phyloP scores from a whole-genome alignment of 2,888 invertebrate species.

The Drosophila paracracens region DNA sequence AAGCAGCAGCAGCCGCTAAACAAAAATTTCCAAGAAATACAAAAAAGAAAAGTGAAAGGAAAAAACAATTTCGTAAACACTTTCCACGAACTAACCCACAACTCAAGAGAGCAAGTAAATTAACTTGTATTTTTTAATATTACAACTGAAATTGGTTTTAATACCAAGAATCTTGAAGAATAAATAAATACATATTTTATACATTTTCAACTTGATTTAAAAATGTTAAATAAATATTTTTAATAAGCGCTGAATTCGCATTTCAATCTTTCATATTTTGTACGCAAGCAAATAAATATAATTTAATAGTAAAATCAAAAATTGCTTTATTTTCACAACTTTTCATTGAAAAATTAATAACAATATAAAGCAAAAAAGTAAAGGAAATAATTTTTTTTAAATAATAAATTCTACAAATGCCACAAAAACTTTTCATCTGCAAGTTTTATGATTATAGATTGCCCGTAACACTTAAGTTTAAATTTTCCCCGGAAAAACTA shows the following conservation, averaged over 20 bases:
- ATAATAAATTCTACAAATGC: background rate
- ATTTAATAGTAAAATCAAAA: background rate
- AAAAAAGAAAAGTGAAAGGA: background rate
- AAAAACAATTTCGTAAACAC: background rate
- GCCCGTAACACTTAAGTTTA: rapidly evolving
- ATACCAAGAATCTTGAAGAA: background rate
- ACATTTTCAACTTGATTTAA: background rate
- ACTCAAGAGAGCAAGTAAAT: background rate
- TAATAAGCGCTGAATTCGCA: background rate
- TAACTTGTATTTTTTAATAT: background rate
- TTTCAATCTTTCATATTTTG: background rate
- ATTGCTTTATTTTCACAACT: background rate
- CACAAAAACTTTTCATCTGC: background rate
- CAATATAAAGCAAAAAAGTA: background rate
- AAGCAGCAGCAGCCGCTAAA: slow-evolving; percentile 4
- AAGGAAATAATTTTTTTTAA: rapidly evolving
- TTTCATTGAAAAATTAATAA: background rate
- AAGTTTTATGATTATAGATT: background rate
- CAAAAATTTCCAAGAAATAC: slow-evolving; percentile 35
- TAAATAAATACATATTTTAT: background rate
- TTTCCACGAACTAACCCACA: slow-evolving; percentile 1
- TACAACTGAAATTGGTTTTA: background rate
- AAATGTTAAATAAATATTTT: background rate
- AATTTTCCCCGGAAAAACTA: background rate
- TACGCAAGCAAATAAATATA: background rate